Conservation (phyloP, 2,888 invertebrate species). For the Ischnura elegans region DNA sequence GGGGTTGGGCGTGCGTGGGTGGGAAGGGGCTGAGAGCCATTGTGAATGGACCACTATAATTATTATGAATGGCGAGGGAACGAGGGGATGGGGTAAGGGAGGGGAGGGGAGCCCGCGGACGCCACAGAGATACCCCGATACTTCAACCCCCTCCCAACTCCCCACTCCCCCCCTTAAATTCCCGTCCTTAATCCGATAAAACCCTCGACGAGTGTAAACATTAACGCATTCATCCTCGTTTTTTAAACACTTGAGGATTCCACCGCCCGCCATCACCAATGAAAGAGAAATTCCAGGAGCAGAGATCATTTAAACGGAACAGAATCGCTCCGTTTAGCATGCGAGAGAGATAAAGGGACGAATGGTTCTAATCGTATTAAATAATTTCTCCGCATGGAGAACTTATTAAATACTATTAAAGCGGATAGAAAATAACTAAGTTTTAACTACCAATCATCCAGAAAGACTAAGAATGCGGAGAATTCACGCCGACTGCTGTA, state of each 20-base stretch:
- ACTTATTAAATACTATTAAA: too few relatives aligned
- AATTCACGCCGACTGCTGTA: too few relatives aligned
- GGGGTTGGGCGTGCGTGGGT: background rate
- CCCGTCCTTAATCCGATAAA: slow-evolving; percentile 14
- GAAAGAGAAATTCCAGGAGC: background rate
- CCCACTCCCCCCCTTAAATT: too few relatives aligned
- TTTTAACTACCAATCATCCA: too few relatives aligned
- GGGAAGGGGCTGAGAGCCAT: background rate
- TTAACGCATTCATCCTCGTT: background rate
- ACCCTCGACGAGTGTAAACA: slow-evolving; percentile 4
- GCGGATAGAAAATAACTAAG: too few relatives aligned
- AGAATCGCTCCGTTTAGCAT: background rate
- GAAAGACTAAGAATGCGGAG: too few relatives aligned
- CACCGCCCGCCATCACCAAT: background rate
- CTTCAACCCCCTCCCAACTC: background rate
- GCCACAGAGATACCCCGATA: background rate
- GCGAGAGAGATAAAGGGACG: too few relatives aligned
- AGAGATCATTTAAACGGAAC: background rate
- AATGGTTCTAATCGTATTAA: too few relatives aligned
- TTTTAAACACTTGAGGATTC: background rate
- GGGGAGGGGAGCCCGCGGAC: background rate
- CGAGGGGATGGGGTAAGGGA: background rate
- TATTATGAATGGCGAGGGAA: background rate
- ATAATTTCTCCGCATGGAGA: too few relatives aligned
- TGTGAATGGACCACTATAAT: slow-evolving; percentile 8